Evolutionary conservation across 2,888 invertebrate species (phyloP).

Genomic region (Eudasyphora cyanicolor): DNA sequence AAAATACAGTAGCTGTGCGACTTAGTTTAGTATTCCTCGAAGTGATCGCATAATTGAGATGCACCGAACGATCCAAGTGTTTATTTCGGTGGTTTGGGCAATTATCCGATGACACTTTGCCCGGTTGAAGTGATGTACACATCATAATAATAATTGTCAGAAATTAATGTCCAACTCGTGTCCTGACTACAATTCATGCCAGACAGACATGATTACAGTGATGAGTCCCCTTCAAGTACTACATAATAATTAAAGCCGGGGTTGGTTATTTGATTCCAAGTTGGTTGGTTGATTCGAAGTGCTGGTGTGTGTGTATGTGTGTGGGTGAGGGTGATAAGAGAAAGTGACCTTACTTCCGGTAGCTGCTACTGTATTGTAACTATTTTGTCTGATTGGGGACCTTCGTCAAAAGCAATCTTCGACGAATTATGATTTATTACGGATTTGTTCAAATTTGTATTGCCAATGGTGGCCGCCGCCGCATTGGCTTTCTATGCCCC

Average conservation of each 20-base stretch:
- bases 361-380: conserved; percentile 52
- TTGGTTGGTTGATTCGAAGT: conserved; percentile 3
- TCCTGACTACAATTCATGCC: conserved; percentile 50
- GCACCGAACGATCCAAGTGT: conserved; percentile 49
- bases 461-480: background rate
- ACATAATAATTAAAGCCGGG: conserved; percentile 8
- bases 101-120: conserved; percentile 64
- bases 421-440: conserved; percentile 61
- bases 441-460: conserved; percentile 28
- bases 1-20: conserved; percentile 30
- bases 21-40: background rate
- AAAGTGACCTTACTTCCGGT: conserved; percentile 60
- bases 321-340: conserved; percentile 20
- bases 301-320: background rate
- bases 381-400: background rate
- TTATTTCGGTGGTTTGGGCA: conserved; percentile 32
- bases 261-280: background rate
- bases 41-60: conserved; percentile 57
- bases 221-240: background rate
- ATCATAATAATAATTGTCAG: conserved; percentile 64
- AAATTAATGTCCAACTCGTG: conserved; percentile 62
- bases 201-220: background rate
- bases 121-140: conserved; percentile 55
- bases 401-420: conserved; percentile 34
- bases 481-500: conserved; percentile 33